Evolutionary conservation across 2,797 vertebrate species (phyloP).

Genomic region (Acanthiza pusilla): DNA sequence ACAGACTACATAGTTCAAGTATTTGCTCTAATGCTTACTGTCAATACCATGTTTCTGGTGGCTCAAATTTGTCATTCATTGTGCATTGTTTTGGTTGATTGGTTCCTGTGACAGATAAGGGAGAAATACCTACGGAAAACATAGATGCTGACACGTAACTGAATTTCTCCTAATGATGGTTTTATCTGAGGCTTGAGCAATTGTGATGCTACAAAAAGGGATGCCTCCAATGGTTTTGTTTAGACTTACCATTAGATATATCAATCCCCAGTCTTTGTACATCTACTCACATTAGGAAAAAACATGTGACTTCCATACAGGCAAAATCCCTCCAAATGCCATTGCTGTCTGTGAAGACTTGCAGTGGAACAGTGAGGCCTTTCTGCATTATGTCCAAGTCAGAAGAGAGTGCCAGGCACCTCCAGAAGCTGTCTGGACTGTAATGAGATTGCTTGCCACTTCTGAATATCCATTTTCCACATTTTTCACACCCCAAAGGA

Average conservation of each 20-base stretch:
- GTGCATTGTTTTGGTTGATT: neutral
- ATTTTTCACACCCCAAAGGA: neutral
- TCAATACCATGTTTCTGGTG: neutral
- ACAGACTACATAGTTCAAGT: neutral
- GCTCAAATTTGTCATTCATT: neutral
- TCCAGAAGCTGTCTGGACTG: neutral
- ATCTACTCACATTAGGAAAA: neutral
- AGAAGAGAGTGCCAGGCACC: neutral
- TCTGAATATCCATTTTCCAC: neutral
- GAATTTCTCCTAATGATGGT: neutral
- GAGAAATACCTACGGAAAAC: neutral
- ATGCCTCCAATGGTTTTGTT: neutral
- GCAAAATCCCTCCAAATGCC: neutral
- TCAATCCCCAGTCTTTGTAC: neutral
- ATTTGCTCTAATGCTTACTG: neutral
- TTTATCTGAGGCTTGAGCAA: neutral
- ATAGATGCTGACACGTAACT: neutral
- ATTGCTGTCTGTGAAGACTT: neutral
- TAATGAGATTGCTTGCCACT: neutral
- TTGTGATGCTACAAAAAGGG: neutral
- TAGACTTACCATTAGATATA: neutral
- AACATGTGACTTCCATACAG: fast-evolving
- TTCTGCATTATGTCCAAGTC: neutral
- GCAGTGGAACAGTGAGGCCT: neutral
- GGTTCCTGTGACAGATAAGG: neutral